Evolutionary conservation across 2,888 invertebrate genomes (phyloP).

Genomic region (Argyra leucocephala): DNA sequence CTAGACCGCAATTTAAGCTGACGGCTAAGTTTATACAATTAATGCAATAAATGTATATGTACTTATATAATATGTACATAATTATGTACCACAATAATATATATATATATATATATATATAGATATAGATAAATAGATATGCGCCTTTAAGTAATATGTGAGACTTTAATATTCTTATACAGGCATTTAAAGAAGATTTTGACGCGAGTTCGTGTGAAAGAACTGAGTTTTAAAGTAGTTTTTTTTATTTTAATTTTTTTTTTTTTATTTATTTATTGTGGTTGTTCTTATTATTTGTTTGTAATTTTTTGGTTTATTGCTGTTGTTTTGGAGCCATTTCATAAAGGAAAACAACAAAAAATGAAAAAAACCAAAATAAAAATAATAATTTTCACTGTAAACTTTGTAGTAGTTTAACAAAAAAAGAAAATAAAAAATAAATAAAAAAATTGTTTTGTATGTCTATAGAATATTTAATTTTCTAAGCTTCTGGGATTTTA

Average conservation of each 20-base stretch:
- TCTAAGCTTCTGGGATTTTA: not conserved
- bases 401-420: not conserved
- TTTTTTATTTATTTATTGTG: not conserved
- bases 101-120: not conserved
- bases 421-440: too few species aligned
- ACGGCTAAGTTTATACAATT: not conserved
- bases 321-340: not conserved
- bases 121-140: not conserved
- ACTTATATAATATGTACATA: too few species aligned
- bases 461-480: constrained; percentile 6
- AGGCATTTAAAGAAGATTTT: not conserved
- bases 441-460: not conserved
- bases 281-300: not conserved
- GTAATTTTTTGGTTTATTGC: too few species aligned
- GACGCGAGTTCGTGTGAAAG: constrained; percentile 6
- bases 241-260: not conserved
- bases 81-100: not conserved
- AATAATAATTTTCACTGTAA: not conserved
- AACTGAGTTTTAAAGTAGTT: too few species aligned
- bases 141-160: too few species aligned
- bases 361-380: too few species aligned
- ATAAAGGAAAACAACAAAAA: not conserved
- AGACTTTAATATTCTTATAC: not conserved
- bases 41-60: not conserved
- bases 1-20: constrained; percentile 6